These are phyloP conservation scores for Haliclona indistincta DNA, from an alignment of 37 sponge, comb jelly and placozoan genomes.

Conservation along the genomic window DNA sequence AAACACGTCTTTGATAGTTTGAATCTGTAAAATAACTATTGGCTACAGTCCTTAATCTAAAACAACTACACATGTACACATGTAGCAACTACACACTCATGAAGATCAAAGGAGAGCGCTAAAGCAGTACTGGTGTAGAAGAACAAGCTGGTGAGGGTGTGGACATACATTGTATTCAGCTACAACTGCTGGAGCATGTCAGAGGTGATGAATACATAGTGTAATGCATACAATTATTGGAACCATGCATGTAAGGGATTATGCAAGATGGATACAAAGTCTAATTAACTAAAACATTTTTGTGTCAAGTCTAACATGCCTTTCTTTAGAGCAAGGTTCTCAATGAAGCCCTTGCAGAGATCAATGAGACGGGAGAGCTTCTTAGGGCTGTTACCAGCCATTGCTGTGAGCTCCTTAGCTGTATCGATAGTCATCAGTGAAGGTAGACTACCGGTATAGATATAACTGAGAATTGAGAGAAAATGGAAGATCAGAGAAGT, in stretches of 20 bases:
- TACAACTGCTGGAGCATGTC: too few relatives aligned
- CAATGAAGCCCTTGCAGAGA: conserved; percentile 43
- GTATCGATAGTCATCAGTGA: not conserved
- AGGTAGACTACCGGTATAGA: conserved; percentile 40
- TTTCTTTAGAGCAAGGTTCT: conserved; percentile 39
- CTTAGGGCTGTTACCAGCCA: conserved; percentile 11
- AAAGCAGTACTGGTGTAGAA: not conserved
- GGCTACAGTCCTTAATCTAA: not conserved
- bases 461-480: conserved; percentile 14
- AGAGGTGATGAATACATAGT: too few relatives aligned
- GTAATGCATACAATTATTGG: too few relatives aligned
- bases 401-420: conserved; percentile 35
- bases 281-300: not conserved
- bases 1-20: too few relatives aligned
- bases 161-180: too few relatives aligned
- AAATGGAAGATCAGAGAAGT: not conserved
- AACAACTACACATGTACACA: not conserved
- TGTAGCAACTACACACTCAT: not conserved
- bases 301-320: conserved; percentile 18
- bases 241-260: too few relatives aligned
- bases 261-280: not conserved
- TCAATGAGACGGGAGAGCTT: conserved; percentile 21
- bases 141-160: too few relatives aligned
- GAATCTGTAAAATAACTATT: too few relatives aligned
- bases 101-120: not conserved